Evolutionary conservation across 2,113 vertebrate genomes (phyloP).

Genomic region (Seriola dumerili): DNA sequence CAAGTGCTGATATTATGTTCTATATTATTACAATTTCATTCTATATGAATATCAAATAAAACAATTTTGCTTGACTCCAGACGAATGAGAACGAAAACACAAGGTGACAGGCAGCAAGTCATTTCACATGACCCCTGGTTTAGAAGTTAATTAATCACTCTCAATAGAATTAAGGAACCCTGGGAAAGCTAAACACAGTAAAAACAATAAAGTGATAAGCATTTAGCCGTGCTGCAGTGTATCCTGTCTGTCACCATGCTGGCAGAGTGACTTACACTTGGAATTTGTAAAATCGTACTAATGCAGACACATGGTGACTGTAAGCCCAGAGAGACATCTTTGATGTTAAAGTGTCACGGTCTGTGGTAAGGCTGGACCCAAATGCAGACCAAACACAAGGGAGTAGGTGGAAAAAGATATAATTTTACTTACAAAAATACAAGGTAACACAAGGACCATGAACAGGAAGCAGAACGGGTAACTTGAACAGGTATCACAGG

Average conservation of each 20-base stretch:
- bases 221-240: constrained; percentile 47
- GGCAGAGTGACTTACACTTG: constrained; percentile 41
- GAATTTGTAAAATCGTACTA: constrained; percentile 15
- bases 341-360: background rate
- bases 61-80: constrained; percentile 12
- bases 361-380: no score
- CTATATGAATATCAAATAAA: constrained; percentile 8
- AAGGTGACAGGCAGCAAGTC: constrained; percentile 34
- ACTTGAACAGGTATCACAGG: no score
- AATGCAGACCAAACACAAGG: no score
- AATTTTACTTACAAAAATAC: no score
- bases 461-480: no score
- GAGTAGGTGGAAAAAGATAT: no score
- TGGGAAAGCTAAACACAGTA: constrained; percentile 63
- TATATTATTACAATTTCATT: background rate
- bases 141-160: constrained; percentile 66
- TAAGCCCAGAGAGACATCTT: constrained; percentile 16
- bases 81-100: constrained; percentile 54
- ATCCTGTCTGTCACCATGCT: constrained; percentile 61
- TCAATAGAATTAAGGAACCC: constrained; percentile 48
- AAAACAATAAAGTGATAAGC: constrained; percentile 57
- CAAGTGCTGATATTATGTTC: background rate
- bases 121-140: constrained; percentile 76
- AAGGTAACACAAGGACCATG: no score
- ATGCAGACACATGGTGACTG: constrained; percentile 9